Conservation (phyloP, 2,113 vertebrate genomes). For the Acinonyx jubatus region DNA sequence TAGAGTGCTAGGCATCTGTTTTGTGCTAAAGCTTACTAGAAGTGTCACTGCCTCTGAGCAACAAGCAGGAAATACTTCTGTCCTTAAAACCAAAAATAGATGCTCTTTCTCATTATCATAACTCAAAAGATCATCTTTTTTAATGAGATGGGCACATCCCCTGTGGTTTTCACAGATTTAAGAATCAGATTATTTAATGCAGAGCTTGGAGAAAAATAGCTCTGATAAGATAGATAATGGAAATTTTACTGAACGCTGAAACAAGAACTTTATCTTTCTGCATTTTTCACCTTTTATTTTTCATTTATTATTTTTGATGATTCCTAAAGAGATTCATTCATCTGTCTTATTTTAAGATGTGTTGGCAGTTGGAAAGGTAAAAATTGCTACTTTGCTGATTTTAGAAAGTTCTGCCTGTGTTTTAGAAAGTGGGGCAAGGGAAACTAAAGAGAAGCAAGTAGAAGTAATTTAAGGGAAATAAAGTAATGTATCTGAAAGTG, state of each 20-base stretch:
- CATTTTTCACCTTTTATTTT: background rate
- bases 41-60: slow-evolving; percentile 25
- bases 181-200: slow-evolving; percentile 58
- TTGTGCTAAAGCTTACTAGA: background rate
- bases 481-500: background rate
- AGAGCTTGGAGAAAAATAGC: slow-evolving; percentile 11
- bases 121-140: slow-evolving; percentile 51
- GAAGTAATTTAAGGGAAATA: background rate
- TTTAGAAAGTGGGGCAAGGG: background rate
- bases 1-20: background rate
- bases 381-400: slow-evolving; percentile 25
- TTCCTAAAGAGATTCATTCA: slow-evolving; percentile 20
- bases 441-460: background rate
- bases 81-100: slow-evolving; percentile 63
- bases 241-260: slow-evolving; percentile 18
- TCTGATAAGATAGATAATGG: background rate
- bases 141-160: slow-evolving; percentile 62
- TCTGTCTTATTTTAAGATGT: slow-evolving; percentile 9
- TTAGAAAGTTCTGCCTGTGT: slow-evolving; percentile 15
- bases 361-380: background rate
- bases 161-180: slow-evolving; percentile 59
- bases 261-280: background rate
- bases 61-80: slow-evolving; percentile 51
- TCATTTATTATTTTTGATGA: slow-evolving; percentile 11
- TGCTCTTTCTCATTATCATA: slow-evolving; percentile 58